Conservation (phyloP, 2,797 vertebrate genomes). For the Tachyglossus aculeatus region DNA sequence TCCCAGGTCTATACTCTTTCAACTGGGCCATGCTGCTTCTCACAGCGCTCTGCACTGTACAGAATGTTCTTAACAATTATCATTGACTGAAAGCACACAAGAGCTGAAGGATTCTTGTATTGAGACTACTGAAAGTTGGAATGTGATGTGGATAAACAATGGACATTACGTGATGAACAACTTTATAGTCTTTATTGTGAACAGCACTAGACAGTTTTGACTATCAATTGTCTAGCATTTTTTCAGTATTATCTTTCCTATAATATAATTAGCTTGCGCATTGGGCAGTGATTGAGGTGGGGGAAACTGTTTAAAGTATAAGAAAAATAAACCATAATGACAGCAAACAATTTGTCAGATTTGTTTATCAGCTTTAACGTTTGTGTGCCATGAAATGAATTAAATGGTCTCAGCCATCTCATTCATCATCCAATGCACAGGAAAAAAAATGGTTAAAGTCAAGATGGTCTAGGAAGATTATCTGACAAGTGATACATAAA, state of each 20-base stretch:
- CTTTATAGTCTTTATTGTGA: constrained; percentile 22
- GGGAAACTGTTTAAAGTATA: constrained; percentile 12
- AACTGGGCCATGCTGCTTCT: too few relatives aligned
- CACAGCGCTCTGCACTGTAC: too few relatives aligned
- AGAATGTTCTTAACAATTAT: too few relatives aligned
- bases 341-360: constrained; percentile 52
- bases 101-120: too few relatives aligned
- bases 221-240: constrained; percentile 24
- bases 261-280: constrained; percentile 39
- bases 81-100: too few relatives aligned
- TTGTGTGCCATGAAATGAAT: constrained; percentile 35
- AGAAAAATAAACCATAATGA: constrained; percentile 46
- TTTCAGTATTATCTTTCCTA: constrained; percentile 20
- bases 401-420: constrained; percentile 49
- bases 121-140: background rate
- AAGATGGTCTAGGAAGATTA: constrained; percentile 30
- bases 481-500: constrained; percentile 46
- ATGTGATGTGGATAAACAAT: background rate
- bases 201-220: constrained; percentile 24
- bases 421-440: constrained; percentile 55
- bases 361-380: constrained; percentile 40
- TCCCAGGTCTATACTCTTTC: too few relatives aligned
- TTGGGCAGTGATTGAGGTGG: constrained; percentile 17
- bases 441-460: constrained; percentile 19
- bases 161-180: background rate